Conservation (phyloP, 1,140 invertebrate species). For the Drosophila mayri region DNA sequence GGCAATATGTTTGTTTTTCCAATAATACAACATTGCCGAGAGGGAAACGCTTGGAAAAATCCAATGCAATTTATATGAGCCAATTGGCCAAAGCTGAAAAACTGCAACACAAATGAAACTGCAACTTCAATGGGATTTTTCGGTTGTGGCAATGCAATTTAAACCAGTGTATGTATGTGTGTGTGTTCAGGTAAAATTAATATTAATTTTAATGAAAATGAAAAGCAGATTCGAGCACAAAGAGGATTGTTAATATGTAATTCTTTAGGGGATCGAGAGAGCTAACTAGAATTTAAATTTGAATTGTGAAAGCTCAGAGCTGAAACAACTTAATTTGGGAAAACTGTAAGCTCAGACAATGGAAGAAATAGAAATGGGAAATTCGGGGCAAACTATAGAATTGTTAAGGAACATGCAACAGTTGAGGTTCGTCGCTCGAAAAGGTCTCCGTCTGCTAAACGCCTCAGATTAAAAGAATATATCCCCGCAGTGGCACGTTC, state of each 20-base stretch:
- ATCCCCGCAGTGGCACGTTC: slow-evolving; percentile 2
- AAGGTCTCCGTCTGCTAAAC: neutral
- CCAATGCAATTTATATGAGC: slow-evolving; percentile 63
- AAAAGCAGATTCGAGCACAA: slow-evolving; percentile 38
- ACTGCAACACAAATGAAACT: slow-evolving; percentile 21
- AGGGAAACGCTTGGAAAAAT: slow-evolving; percentile 37
- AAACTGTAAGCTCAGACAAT: neutral
- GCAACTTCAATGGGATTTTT: slow-evolving; percentile 44
- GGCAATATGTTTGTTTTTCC: slow-evolving; percentile 56
- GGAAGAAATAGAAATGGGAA: slow-evolving; percentile 10
- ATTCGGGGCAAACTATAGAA: neutral
- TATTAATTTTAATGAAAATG: slow-evolving; percentile 68
- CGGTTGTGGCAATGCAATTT: slow-evolving; percentile 47
- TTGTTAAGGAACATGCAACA: slow-evolving; percentile 12
- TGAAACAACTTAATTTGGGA: slow-evolving; percentile 32
- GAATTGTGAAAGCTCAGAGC: slow-evolving; percentile 15
- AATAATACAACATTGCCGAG: slow-evolving; percentile 69
- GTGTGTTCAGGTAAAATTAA: slow-evolving; percentile 55
- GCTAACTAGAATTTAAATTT: slow-evolving; percentile 9
- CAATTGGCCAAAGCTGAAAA: slow-evolving; percentile 53
- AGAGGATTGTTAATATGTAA: slow-evolving; percentile 48
- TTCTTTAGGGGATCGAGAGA: neutral
- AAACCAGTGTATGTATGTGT: slow-evolving; percentile 10
- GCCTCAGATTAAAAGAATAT: slow-evolving; percentile 14
- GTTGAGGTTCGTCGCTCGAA: neutral